Percentiles rank a stretch among this genome's conserved stretches.
phyloP scores from a whole-genome alignment of 2,888 invertebrate genomes.

The Cantharis nigra region DNA sequence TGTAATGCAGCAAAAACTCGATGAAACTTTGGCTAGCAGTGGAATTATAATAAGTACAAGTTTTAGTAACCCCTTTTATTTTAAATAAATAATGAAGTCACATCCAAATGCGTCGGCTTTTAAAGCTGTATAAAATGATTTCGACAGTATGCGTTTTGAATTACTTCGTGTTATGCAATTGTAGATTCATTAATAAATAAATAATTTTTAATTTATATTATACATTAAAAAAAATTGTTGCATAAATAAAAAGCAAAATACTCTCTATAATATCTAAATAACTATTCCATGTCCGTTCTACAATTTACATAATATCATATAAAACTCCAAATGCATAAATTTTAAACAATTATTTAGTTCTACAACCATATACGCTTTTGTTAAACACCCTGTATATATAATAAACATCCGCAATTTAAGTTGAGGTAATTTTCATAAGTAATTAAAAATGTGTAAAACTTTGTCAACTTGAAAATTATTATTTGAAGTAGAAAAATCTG shows the following conservation, averaged over 20 bases:
- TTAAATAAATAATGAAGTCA: neutral
- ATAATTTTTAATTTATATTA: too few species aligned
- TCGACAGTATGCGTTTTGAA: too few species aligned
- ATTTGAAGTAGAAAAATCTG: slow-evolving; percentile 3
- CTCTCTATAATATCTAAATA: neutral
- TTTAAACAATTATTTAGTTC: neutral
- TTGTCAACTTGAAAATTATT: slow-evolving; percentile 1
- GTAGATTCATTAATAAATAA: too few species aligned
- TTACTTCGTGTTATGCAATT: too few species aligned
- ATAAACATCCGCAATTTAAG: neutral
- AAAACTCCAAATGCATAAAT: neutral
- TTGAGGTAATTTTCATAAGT: neutral
- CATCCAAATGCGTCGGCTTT: neutral
- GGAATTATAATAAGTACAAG: too few species aligned
- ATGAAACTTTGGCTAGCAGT: too few species aligned
- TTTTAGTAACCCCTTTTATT: neutral
- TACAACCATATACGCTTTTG: neutral
- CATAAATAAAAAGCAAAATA: neutral
- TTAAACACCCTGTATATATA: neutral
- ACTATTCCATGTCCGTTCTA: neutral
- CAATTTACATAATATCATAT: neutral
- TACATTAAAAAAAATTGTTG: too few species aligned
- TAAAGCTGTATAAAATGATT: too few species aligned
- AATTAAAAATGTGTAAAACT: slow-evolving; percentile 2
- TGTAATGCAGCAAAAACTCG: too few species aligned